phyloP scores from a whole-genome alignment of 2,797 vertebrate genomes.

The Prunella strophiata region DNA sequence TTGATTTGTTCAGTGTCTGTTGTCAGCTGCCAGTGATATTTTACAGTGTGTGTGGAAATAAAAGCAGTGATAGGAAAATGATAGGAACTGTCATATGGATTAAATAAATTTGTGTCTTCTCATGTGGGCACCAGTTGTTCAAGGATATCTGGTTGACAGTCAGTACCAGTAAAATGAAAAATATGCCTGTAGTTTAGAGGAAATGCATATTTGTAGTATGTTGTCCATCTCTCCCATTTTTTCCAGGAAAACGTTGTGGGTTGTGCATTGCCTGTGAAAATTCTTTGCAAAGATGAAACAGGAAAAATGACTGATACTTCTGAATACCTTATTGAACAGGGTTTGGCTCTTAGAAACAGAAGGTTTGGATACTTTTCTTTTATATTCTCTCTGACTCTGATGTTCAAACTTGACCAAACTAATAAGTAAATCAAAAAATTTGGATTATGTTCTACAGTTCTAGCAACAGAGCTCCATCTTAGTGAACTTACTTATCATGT shows the following conservation, averaged over 20 bases:
- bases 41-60: neutral
- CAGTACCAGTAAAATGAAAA: neutral
- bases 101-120: neutral
- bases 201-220: neutral
- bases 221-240: neutral
- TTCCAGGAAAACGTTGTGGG: slow-evolving; percentile 77
- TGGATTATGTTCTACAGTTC: neutral
- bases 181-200: neutral
- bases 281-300: slow-evolving; percentile 79
- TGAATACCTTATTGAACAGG: slow-evolving; percentile 86
- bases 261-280: slow-evolving; percentile 81
- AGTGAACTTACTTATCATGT: neutral
- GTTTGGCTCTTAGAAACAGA: slow-evolving; percentile 87
- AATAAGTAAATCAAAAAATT: neutral
- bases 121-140: neutral
- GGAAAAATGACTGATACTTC: slow-evolving; percentile 83
- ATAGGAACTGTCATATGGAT: neutral
- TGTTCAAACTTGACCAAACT: neutral
- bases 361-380: slow-evolving; percentile 64
- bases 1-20: neutral
- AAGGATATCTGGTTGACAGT: neutral
- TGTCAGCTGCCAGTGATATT: neutral
- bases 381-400: neutral
- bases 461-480: neutral
- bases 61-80: neutral